Conservation (phyloP, 2,113 vertebrate genomes). For the Megalops atlanticus region DNA sequence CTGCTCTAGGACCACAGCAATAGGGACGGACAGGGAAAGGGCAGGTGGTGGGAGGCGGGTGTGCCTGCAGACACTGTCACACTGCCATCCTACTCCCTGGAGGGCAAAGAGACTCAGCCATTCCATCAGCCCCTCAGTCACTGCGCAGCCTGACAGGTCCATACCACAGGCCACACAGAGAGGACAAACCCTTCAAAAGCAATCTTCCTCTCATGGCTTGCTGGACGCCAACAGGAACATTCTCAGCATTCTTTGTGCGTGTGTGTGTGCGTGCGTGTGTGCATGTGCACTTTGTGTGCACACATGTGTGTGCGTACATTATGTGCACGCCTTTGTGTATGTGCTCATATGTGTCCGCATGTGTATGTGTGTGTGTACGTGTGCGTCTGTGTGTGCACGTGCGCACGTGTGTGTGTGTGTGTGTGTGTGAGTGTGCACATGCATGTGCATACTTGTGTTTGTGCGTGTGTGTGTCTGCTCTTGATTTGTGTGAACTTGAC, state of each 20-base stretch:
- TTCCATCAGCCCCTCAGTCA: constrained; percentile 46
- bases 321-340: neutral
- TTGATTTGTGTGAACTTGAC: neutral
- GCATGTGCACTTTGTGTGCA: neutral
- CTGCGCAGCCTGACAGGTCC: constrained; percentile 28
- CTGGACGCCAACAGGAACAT: constrained; percentile 19
- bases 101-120: constrained; percentile 24
- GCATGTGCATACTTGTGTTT: neutral
- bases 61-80: constrained; percentile 41
- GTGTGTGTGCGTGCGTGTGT: neutral
- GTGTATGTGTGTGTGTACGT: neutral
- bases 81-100: constrained; percentile 45
- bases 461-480: too few relatives aligned
- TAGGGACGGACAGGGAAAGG: too few relatives aligned
- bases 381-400: neutral
- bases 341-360: too few relatives aligned
- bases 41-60: constrained; percentile 12
- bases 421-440: neutral
- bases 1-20: too few relatives aligned
- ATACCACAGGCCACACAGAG: constrained; percentile 25
- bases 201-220: neutral
- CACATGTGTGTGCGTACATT: too few relatives aligned
- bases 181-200: constrained; percentile 14
- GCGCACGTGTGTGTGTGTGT: neutral
- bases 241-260: constrained; percentile 6